Base-by-base conservation (phyloP, 2,797 vertebrate genomes). In the Gallirallus australis region DNA sequence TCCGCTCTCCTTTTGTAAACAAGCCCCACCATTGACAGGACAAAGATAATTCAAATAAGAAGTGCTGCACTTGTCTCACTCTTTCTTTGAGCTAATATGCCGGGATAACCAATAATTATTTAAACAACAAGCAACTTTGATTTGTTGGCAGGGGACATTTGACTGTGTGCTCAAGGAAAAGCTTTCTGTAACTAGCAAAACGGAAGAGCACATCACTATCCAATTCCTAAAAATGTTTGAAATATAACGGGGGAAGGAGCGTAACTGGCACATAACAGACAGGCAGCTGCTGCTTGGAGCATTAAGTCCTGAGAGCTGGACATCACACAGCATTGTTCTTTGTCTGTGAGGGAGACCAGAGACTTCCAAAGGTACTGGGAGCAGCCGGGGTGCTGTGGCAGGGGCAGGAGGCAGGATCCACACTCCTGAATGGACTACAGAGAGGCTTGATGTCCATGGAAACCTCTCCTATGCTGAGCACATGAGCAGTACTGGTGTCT, bases 41-140 rank as follows among this genome's bases (percentile, higher is more conserved):
- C 33, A 72, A 82, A 31, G 30, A 66, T 60, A 61, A 83, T 50
- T 89, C 50, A 64, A 91, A 31, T 52, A 57, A 77, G 56, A 73
- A 77, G 12, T 33, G 15, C 76, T 87, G 35, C 33, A 31, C 14
- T 93, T 42, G 11, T 65, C 69, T 39, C 24, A 30, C n/a, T 56
- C 21, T 75, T 92, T 73, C 31, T 86, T 64, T 69, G 33, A 91
- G 31, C 48, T 53, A 64, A 15, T 20, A 7, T 61, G 48, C 45
- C 53, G 86, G 65, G 33, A 61, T 81, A 90, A 86, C 57, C 45
- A 94, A 31, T 35, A 64, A 20, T 60, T 52, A 72, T 70, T 94
- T 88, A 64, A 83, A 71, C 64, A 81, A 40, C 42, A 84, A 89
- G 40, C 33, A 75, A n/a, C 33, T 82, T 86, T 68, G 42, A 70